phyloP scores from a whole-genome alignment of 1,140 invertebrate species.

The Lamellibrachia luymesi region DNA sequence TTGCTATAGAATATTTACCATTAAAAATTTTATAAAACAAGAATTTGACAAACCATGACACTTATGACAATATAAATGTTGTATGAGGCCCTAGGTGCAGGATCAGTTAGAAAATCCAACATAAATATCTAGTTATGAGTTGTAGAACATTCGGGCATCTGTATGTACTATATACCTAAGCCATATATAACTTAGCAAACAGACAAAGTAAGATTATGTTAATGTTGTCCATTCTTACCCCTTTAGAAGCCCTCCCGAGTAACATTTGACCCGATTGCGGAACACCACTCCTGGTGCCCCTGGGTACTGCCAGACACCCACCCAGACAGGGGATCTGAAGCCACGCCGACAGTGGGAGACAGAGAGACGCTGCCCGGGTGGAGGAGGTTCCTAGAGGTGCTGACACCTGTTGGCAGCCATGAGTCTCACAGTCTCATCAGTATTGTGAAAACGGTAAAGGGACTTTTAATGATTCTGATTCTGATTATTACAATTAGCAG shows the following conservation, averaged over 20 bases:
- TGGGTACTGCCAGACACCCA: background rate
- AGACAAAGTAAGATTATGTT: background rate
- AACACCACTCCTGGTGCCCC: conserved; percentile 14
- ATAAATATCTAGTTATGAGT: background rate
- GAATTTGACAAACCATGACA: no score
- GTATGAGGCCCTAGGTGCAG: no score
- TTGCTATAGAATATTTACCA: no score
- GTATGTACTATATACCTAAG: background rate
- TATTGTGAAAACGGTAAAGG: conserved; percentile 17
- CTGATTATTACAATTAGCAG: conserved; percentile 23
- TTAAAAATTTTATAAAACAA: no score
- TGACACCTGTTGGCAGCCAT: background rate
- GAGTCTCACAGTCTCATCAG: background rate
- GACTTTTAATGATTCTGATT: background rate
- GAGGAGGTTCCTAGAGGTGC: background rate
- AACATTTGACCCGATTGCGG: conserved; percentile 4
- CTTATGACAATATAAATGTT: no score
- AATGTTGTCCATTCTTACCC: background rate
- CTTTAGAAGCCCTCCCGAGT: background rate
- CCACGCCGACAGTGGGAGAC: background rate
- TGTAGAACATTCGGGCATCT: background rate
- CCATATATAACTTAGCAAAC: background rate
- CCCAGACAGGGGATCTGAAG: background rate
- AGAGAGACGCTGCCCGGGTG: background rate
- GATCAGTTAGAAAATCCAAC: background rate